Conservation (phyloP, 2,797 vertebrate species). For the Limosa lapponica region DNA sequence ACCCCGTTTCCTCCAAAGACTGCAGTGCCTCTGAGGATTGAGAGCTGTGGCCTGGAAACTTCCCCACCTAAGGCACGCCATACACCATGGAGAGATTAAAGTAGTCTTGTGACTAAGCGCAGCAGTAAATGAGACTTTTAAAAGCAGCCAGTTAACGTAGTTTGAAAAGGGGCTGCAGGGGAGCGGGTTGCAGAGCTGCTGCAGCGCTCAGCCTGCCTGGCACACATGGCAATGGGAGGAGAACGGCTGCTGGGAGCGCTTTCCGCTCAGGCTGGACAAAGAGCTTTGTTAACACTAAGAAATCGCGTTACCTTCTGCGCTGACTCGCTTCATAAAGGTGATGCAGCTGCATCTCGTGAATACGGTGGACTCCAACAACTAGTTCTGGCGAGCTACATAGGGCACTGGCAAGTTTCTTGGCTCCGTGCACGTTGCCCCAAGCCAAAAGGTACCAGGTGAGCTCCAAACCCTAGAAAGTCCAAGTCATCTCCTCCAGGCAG, state of each 20-base stretch:
- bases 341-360: background rate
- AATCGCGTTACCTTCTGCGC: rapidly evolving
- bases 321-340: background rate
- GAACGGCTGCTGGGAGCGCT: background rate
- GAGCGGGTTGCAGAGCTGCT: background rate
- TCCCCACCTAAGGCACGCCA: background rate
- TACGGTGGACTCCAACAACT: background rate
- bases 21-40: background rate
- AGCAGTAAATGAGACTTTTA: background rate
- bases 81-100: background rate
- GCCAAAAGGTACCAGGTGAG: background rate
- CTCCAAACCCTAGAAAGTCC: background rate
- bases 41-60: background rate
- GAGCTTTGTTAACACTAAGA: background rate
- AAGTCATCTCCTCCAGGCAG: background rate
- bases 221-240: background rate
- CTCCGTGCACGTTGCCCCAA: rapidly evolving
- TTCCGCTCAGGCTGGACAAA: background rate
- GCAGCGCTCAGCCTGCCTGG: background rate
- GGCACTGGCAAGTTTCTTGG: background rate
- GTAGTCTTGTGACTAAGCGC: background rate
- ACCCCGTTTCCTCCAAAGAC: background rate
- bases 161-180: background rate
- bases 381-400: background rate
- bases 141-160: background rate